Percentiles rank a stretch among this genome's conserved stretches.
Evolutionary conservation across 2,113 vertebrate genomes (phyloP).

Genomic region (Embiotoca jacksoni): DNA sequence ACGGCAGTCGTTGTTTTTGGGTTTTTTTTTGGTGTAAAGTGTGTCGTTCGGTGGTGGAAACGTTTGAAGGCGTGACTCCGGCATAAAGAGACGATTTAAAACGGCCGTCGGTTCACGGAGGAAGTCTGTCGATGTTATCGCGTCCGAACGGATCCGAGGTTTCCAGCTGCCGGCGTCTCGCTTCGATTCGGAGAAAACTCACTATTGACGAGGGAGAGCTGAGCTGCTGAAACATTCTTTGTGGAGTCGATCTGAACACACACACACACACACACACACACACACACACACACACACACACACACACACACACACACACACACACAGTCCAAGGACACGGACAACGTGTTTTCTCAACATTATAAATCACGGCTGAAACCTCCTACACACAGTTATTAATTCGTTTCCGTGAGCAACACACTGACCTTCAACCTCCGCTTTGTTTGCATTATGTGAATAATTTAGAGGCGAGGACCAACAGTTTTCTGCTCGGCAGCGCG

Average conservation of each 20-base stretch:
- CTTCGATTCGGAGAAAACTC: conserved; percentile 16
- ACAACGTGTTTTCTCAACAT: background rate
- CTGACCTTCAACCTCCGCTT: conserved; percentile 31
- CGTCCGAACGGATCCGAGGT: background rate
- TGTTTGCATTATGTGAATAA: conserved; percentile 17
- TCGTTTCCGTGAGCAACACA: background rate
- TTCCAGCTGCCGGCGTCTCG: background rate
- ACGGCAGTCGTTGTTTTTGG: background rate
- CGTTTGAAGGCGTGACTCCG: background rate
- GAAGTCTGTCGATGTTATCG: background rate
- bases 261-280: too few species aligned
- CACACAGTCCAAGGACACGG: conserved; percentile 38
- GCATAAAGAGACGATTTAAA: background rate
- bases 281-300: too few species aligned
- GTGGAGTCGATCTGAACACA: background rate
- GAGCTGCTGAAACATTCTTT: conserved; percentile 2
- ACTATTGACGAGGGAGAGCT: conserved; percentile 1
- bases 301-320: background rate
- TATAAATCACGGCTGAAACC: conserved; percentile 10
- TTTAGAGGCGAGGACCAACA: background rate
- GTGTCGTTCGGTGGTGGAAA: background rate
- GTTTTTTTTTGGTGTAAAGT: background rate
- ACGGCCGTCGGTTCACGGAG: conserved; percentile 1
- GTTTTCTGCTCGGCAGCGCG: conserved; percentile 19
- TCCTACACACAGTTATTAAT: conserved; percentile 6